Base-by-base conservation (phyloP, 2,888 invertebrate species). In the Thumatha senex region DNA sequence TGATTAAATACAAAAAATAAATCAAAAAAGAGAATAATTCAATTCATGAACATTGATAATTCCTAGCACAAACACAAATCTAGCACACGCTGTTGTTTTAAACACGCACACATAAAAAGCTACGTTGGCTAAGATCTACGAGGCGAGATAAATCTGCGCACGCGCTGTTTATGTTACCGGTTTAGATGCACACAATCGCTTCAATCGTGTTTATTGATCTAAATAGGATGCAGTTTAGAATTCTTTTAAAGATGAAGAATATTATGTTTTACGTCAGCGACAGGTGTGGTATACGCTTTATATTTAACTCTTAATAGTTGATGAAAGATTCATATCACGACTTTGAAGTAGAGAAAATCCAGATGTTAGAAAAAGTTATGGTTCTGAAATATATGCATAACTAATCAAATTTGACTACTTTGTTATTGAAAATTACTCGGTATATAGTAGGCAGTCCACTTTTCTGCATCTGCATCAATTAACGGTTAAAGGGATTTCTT, bases 121-220 rank as follows among this genome's bases (percentile, higher is more conserved):
- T 47, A 52, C 51, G 47, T 38, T 67, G 57, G 49, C 70, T 70
- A 51, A 55, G 57, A 67, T 64, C 70, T 70, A 51, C 55, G 57
- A 67, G 63, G 61, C 70, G 68, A 72, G 72, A 71, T 65, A 56
- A 5, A 67, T 57, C 48, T 53, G 59, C 61, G 66, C 52, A 54
- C 53, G 57, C 54, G 45, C 51, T 62, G 65, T 67, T 64, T 67
- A 67, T 24, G 12, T 45, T 52, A 48, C 47, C 34, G 33, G 39
- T 36, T 40, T 52, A 41, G 48, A 52, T 48, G 44, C 52, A 52
- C 39, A 51, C 46, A 36, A 36, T 47, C 46, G 38, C 13, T 9
- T 24, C 50, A 18, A 13, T 15, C 11, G n/a, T 48, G 52, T 52
- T 52, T 52, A 52, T 52, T 52, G 52, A 48, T 52, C 33, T 48